Conservation (phyloP, 1,140 invertebrate genomes). For the Meloidogyne chitwoodi region DNA sequence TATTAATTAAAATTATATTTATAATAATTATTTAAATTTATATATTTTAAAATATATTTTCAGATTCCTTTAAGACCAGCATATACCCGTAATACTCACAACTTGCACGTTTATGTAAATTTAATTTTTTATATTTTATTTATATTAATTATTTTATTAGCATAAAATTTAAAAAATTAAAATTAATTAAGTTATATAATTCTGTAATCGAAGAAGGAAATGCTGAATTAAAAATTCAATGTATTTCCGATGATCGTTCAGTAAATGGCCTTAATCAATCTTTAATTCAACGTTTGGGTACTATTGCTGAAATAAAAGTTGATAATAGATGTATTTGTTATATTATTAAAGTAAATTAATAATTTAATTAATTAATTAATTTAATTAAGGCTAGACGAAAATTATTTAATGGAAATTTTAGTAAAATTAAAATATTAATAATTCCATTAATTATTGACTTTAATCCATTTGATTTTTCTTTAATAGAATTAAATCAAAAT, state of each 20-base stretch:
- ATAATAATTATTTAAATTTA: too few species aligned
- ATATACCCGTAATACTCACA: neutral
- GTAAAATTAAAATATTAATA: neutral
- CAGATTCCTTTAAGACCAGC: slow-evolving; percentile 7
- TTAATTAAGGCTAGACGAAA: slow-evolving; percentile 1
- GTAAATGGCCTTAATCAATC: slow-evolving; percentile 16
- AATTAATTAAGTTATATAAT: too few species aligned
- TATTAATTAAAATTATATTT: neutral
- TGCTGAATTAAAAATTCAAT: slow-evolving; percentile 1
- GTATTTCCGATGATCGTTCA: slow-evolving; percentile 12
- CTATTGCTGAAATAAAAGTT: slow-evolving; percentile 4
- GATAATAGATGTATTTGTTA: neutral
- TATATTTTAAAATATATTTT: neutral
- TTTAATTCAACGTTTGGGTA: slow-evolving; percentile 10
- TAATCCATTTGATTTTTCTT: slow-evolving; percentile 6
- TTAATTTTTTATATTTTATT: neutral
- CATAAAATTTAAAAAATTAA: neutral
- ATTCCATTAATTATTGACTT: neutral
- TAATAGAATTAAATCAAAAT: slow-evolving; percentile 5
- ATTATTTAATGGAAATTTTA: slow-evolving; percentile 5
- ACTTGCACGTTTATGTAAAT: neutral
- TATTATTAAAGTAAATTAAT: slow-evolving; percentile 2
- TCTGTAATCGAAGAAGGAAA: neutral
- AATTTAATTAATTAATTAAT: neutral
- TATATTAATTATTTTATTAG: too few species aligned